Evolutionary conservation across 2,797 vertebrate genomes (phyloP).

Genomic region (Semaprochilodus insignis): DNA sequence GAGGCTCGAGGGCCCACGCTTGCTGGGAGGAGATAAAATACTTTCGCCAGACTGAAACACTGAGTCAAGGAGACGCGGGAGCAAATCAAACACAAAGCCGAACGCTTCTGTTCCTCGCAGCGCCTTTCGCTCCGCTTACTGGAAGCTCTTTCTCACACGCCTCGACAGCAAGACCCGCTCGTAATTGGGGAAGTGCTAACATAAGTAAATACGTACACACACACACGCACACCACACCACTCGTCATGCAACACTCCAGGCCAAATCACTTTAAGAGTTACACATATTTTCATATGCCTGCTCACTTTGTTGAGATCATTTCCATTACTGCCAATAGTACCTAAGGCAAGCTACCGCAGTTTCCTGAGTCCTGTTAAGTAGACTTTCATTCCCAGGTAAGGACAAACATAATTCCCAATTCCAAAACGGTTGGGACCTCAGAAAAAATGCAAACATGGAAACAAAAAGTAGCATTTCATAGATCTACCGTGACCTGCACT

Average conservation of each 20-base stretch:
- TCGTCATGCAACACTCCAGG: slow-evolving; percentile 5
- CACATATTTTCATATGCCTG: slow-evolving; percentile 19
- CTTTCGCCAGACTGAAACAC: slow-evolving; percentile 22
- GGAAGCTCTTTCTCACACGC: slow-evolving; percentile 2
- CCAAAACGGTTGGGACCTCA: too few relatives aligned
- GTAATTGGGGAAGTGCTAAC: slow-evolving; percentile 2
- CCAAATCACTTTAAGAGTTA: slow-evolving; percentile 18
- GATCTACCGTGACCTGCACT: too few relatives aligned
- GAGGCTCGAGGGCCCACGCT: slow-evolving; percentile 12
- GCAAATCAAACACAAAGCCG: slow-evolving; percentile 11
- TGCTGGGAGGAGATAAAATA: slow-evolving; percentile 42
- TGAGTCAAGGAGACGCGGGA: slow-evolving; percentile 1
- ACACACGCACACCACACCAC: slow-evolving; percentile 1
- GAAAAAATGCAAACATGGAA: too few relatives aligned
- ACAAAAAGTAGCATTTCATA: too few relatives aligned
- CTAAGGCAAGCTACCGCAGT: neutral
- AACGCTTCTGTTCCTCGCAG: neutral
- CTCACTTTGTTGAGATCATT: slow-evolving; percentile 5
- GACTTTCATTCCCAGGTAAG: neutral
- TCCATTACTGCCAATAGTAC: neutral
- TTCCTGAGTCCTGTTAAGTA: neutral
- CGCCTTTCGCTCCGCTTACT: slow-evolving; percentile 15
- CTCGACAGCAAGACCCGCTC: slow-evolving; percentile 7
- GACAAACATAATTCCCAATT: too few relatives aligned
- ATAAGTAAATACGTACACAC: slow-evolving; percentile 19